phyloP scores from a whole-genome alignment of 2,113 vertebrate species.

The Otolemur garnettii region DNA sequence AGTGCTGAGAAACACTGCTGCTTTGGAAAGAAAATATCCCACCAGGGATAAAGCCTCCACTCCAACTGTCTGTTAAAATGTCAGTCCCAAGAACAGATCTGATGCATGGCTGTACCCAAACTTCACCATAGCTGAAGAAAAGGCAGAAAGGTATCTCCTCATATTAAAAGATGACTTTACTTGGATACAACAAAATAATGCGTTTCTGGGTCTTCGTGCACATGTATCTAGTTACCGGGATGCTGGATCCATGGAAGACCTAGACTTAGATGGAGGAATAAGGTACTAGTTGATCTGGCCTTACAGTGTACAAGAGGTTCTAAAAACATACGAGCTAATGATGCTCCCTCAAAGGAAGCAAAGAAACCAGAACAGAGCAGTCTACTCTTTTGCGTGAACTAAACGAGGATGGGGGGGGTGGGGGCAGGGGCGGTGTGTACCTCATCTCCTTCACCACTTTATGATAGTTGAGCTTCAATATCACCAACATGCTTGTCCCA shows the following conservation, averaged over 20 bases:
- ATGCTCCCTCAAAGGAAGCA: not conserved
- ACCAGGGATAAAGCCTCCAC: not conserved
- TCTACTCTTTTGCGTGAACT: not conserved
- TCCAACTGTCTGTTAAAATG: not conserved
- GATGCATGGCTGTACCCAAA: not conserved
- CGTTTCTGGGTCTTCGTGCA: not conserved
- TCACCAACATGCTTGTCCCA: not conserved
- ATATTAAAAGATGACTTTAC: not conserved
- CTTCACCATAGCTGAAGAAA: not conserved
- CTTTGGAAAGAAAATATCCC: not conserved
- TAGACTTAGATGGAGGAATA: not conserved
- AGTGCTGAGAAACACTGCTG: not conserved
- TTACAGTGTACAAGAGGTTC: not conserved
- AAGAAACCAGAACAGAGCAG: not conserved
- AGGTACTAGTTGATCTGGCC: not conserved
- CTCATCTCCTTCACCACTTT: not conserved
- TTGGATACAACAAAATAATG: not conserved
- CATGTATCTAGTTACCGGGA: not conserved
- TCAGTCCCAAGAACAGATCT: not conserved
- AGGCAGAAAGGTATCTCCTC: not conserved
- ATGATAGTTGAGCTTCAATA: not conserved
- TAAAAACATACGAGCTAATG: not conserved
- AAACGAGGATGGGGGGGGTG: not conserved
- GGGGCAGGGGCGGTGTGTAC: accelerated
- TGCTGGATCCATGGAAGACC: not conserved